A percentile compares a stretch with the other conserved stretches of the same genome.
Evolutionary conservation across 2,797 vertebrate genomes (phyloP).

Genomic region (Onychomys arenicola): DNA sequence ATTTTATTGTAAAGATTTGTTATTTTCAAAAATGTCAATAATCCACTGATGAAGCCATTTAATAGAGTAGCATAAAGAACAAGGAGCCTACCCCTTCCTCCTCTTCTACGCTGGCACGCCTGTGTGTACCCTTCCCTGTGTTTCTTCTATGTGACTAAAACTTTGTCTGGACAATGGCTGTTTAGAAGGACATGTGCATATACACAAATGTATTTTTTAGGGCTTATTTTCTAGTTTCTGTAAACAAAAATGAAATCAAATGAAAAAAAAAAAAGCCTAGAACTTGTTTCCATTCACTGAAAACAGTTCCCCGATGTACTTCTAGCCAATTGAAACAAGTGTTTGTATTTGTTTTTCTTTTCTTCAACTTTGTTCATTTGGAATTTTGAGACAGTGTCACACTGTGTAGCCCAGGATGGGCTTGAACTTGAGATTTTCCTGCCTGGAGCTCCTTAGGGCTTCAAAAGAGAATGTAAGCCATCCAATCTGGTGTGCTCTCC

Average conservation of each 20-base stretch:
- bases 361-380: background rate
- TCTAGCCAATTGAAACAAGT: background rate
- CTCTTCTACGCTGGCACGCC: background rate
- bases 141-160: background rate
- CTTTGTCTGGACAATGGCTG: background rate
- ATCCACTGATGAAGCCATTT: constrained; percentile 1
- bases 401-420: background rate
- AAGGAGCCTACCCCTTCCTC: background rate
- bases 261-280: background rate
- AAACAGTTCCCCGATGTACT: background rate
- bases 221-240: constrained; percentile 32
- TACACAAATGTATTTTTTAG: background rate
- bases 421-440: background rate
- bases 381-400: background rate
- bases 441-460: background rate
- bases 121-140: background rate
- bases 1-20: background rate
- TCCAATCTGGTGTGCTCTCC: background rate
- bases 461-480: background rate
- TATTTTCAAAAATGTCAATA: constrained; percentile 3
- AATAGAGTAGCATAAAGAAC: background rate
- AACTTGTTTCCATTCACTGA: background rate
- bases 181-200: background rate
- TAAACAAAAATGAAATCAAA: background rate
- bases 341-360: background rate